A percentile compares a stretch with the other conserved stretches of the same genome.
Evolutionary conservation across 2,113 vertebrate genomes (phyloP).

Genomic region (Prunella himalayana): DNA sequence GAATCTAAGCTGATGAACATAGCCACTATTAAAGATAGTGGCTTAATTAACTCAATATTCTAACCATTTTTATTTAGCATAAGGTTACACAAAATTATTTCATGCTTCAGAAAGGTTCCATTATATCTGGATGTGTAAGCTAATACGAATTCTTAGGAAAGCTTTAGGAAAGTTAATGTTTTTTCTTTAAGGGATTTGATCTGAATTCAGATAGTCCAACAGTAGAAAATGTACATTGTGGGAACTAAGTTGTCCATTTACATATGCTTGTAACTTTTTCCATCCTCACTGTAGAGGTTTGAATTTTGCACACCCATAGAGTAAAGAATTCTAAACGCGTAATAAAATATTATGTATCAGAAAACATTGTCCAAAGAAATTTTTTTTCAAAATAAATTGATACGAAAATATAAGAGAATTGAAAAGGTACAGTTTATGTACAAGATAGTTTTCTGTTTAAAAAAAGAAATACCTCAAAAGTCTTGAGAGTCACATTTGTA

Average conservation of each 20-base stretch:
- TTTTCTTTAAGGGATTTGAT: neutral
- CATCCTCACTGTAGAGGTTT: neutral
- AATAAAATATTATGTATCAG: neutral
- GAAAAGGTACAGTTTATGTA: fast-evolving
- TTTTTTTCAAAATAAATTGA: neutral
- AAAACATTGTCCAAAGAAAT: neutral
- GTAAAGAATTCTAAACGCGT: neutral
- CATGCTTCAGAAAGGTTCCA: neutral
- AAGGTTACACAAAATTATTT: neutral
- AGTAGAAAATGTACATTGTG: neutral
- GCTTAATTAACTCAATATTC: constrained; percentile 14
- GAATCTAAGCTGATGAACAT: neutral
- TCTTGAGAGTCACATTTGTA: neutral
- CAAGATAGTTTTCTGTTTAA: neutral
- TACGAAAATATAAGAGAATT: neutral
- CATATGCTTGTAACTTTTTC: neutral
- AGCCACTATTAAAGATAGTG: neutral
- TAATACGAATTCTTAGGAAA: neutral
- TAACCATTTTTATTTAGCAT: constrained; percentile 43
- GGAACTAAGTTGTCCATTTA: neutral
- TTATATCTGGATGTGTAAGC: neutral
- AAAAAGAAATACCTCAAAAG: neutral
- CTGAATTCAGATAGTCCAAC: neutral
- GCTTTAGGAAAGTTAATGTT: neutral
- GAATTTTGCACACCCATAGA: neutral